phyloP scores from a whole-genome alignment of 2,113 vertebrate species.

The Aythya baeri region DNA sequence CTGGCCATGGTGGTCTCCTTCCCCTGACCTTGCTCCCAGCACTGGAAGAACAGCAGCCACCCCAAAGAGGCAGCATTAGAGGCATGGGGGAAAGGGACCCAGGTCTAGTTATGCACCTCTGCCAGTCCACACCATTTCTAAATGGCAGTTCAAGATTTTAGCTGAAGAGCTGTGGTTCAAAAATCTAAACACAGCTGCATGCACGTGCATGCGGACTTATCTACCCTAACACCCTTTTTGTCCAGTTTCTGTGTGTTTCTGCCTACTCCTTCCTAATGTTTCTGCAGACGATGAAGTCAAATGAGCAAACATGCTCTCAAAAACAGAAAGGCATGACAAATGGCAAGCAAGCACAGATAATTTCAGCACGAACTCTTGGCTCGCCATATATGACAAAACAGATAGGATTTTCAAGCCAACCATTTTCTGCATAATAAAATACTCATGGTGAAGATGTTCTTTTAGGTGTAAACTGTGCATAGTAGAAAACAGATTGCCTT shows the following conservation, averaged over 20 bases:
- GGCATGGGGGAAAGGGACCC: neutral
- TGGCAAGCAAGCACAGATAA: fast-evolving
- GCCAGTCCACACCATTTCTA: neutral
- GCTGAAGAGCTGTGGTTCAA: neutral
- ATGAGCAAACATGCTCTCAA: neutral
- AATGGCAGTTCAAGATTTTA: neutral
- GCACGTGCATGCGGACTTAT: fast-evolving
- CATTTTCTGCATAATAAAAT: neutral
- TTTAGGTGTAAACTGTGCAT: neutral
- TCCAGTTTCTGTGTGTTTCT: neutral
- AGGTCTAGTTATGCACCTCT: fast-evolving
- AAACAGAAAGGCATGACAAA: neutral
- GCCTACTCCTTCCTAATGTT: neutral
- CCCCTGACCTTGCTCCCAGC: neutral
- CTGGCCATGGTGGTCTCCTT: fast-evolving
- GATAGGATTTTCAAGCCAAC: neutral
- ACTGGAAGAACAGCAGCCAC: neutral
- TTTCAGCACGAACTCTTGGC: neutral
- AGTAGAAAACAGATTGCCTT: neutral
- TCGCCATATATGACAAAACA: neutral
- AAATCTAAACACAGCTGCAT: neutral
- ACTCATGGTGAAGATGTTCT: neutral
- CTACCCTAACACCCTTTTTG: neutral
- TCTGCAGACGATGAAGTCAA: neutral
- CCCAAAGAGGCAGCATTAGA: fast-evolving